Base-by-base conservation (phyloP, 2,888 invertebrate genomes). In the Eutolmus rufibarbis region DNA sequence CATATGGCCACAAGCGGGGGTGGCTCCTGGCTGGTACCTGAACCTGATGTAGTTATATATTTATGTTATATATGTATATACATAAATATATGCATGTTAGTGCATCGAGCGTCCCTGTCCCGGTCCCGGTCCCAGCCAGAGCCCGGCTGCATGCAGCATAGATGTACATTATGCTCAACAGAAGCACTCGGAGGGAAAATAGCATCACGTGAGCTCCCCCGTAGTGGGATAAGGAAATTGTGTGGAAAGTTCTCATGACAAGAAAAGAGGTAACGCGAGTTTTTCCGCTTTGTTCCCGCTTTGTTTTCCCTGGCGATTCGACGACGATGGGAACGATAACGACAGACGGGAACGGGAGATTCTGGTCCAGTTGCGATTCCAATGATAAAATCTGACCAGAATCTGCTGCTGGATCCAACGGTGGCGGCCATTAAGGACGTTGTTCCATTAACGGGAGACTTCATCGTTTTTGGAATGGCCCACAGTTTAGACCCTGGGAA, bases 161-260 rank as follows among this genome's bases (percentile, higher is more conserved):
- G 19, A 56, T 78, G 78, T 57, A 84, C 85, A 86, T 51, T 56
- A 86, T 86, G 86, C 81, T 86, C 79, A 81, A 86, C 78, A 79
- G 85, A 76, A 86, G 82, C 88, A 78, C 43, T 82, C 86, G 81
- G 86, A 88, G 77, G 86, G 88, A 86, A 88, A 88, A 86, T 86
- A 88, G 86, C 77, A 86, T 76, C 79, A 57, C 66, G 79, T 51
- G 34, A 86, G 51, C 57, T 87, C 43, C 85, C 74, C 19, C 56
- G 74, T 66, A 66, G 66, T 78, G 82, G 43, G 51, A 74, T 81
- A 81, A 88, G 78, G 88, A 86, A 88, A 88, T 88, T 87, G 86
- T 85, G 87, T 76, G 87, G 87, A 84, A 84, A 84, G 82, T 84
- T 84, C 84, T 66, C 84, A 40, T 84, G 66, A 74, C 84, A 84